Conservation (phyloP, 1,140 invertebrate species). For the Ericerus pela region DNA sequence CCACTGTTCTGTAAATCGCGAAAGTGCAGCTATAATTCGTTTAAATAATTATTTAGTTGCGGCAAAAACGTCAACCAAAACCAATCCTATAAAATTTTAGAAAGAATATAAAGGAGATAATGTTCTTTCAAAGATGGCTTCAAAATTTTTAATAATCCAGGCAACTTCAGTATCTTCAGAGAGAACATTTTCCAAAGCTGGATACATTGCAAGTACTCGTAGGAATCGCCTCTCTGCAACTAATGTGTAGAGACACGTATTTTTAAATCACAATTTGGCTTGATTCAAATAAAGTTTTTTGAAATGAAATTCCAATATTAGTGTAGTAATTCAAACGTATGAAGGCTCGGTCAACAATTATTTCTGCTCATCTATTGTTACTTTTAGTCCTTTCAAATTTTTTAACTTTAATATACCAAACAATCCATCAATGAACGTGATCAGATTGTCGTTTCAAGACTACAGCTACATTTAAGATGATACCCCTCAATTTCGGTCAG, state of each 20-base stretch:
- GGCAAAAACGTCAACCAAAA: neutral
- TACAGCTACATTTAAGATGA: too few relatives aligned
- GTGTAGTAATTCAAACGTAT: too few relatives aligned
- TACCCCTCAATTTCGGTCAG: too few relatives aligned
- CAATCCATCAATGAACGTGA: too few relatives aligned
- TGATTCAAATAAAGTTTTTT: too few relatives aligned
- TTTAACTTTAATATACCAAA: too few relatives aligned
- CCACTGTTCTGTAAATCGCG: too few relatives aligned
- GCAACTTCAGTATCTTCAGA: neutral
- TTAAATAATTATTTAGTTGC: neutral
- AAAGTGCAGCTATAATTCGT: neutral
- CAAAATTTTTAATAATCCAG: neutral
- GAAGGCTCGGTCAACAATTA: too few relatives aligned
- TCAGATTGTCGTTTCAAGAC: too few relatives aligned
- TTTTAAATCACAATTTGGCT: neutral
- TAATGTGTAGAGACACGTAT: neutral
- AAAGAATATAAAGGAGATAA: neutral
- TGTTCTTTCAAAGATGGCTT: neutral
- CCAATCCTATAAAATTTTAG: neutral
- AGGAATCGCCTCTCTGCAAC: neutral
- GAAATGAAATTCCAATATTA: too few relatives aligned
- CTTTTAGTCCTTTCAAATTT: too few relatives aligned
- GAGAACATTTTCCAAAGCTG: constrained; percentile 1
- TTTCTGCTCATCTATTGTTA: too few relatives aligned
- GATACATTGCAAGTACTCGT: neutral